Percentiles rank a stretch among this genome's conserved stretches.
These are phyloP conservation scores for Isotomurus palustris DNA, from an alignment of 2,888 invertebrate genomes.

Conservation along the genomic window DNA sequence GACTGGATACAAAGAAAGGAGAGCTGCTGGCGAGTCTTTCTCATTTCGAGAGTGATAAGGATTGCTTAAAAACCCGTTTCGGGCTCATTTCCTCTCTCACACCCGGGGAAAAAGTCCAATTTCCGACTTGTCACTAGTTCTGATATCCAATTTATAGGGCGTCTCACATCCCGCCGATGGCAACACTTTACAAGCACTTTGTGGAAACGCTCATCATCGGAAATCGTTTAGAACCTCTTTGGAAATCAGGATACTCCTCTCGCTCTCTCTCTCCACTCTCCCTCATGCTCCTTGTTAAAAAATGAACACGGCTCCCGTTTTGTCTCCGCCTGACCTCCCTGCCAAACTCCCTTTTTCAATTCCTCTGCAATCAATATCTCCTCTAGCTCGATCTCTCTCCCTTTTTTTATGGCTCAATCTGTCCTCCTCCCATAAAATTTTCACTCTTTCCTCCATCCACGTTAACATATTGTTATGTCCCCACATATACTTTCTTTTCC, in stretches of 20 bases:
- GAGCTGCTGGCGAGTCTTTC: too few species aligned
- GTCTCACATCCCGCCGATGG: conserved; percentile 28
- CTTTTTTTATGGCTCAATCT: conserved; percentile 20
- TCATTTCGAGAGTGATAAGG: conserved; percentile 42
- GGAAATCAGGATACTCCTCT: conserved; percentile 38
- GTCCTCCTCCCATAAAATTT: conserved; percentile 28
- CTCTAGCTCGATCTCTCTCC: not conserved
- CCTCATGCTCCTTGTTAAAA: conserved; percentile 13
- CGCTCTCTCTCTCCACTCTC: not conserved
- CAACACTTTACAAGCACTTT: conserved; percentile 46
- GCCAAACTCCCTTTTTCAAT: conserved; percentile 14
- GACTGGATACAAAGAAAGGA: too few species aligned
- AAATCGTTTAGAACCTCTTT: conserved; percentile 47
- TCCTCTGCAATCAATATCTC: conserved; percentile 1
- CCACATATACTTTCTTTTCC: conserved; percentile 4
- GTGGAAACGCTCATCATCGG: conserved; percentile 47
- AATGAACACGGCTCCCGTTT: conserved; percentile 11
- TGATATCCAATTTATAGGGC: conserved; percentile 47
- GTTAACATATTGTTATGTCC: not conserved
- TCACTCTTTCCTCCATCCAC: conserved; percentile 3
- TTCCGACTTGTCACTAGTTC: conserved; percentile 47
- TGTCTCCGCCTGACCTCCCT: conserved; percentile 13
- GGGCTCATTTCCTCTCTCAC: conserved; percentile 46
- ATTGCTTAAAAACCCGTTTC: conserved; percentile 47
- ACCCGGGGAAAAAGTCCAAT: conserved; percentile 47